A percentile compares a stretch with the other conserved stretches of the same genome.
Conservation (phyloP, 2,888 invertebrate species). For the Catocala nupta region DNA sequence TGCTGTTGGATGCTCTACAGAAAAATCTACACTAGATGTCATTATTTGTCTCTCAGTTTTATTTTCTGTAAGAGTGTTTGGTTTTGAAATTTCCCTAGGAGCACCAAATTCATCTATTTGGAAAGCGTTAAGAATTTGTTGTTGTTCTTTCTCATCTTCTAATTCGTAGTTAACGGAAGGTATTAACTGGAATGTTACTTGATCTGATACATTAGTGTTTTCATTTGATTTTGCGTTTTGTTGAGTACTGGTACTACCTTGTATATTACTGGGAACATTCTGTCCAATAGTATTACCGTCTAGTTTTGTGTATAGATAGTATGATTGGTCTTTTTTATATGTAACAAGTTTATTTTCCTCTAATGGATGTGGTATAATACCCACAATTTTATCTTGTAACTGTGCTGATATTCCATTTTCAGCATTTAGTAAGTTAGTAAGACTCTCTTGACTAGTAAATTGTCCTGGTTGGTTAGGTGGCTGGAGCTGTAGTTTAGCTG, state of each 20-base stretch:
- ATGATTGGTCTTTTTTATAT: constrained; percentile 79
- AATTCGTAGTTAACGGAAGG: constrained; percentile 77
- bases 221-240: constrained; percentile 43
- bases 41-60: constrained; percentile 55
- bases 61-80: constrained; percentile 49
- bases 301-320: constrained; percentile 74
- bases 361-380: constrained; percentile 76
- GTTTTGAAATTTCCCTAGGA: constrained; percentile 56
- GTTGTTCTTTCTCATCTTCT: constrained; percentile 74
- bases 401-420: constrained; percentile 77
- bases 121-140: constrained; percentile 69
- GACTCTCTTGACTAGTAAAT: constrained; percentile 65
- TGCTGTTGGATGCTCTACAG: constrained; percentile 64
- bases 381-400: constrained; percentile 76
- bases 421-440: constrained; percentile 63
- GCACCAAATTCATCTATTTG: constrained; percentile 71
- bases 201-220: constrained; percentile 54
- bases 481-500: constrained; percentile 66
- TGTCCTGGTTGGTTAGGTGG: constrained; percentile 55
- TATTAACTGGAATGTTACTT: constrained; percentile 70
- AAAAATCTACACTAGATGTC: constrained; percentile 66
- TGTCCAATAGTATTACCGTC: constrained; percentile 57
- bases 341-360: constrained; percentile 75
- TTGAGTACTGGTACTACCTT: constrained; percentile 34
- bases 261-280: constrained; percentile 45